Percentiles rank a stretch among this genome's conserved stretches.
Conservation (phyloP, 2,113 vertebrate genomes). For the Glaucidium brasilianum region DNA sequence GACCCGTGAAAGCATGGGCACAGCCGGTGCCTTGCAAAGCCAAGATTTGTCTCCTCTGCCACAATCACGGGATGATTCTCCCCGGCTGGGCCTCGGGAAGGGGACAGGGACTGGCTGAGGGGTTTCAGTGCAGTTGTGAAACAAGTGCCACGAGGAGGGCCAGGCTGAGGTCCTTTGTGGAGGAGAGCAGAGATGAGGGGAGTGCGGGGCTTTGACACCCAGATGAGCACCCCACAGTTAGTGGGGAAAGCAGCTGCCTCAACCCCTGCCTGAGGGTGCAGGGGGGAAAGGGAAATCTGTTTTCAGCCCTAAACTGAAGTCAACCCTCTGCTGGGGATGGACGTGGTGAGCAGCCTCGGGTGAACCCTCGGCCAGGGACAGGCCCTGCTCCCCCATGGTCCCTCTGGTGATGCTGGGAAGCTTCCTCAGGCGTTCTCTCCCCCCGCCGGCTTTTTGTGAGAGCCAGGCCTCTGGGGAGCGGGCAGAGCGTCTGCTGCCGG, state of each 20-base stretch:
- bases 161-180: not conserved
- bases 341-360: not conserved
- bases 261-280: not conserved
- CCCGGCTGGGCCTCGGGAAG: not conserved
- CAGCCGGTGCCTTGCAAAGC: not conserved
- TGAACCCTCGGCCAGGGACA: not conserved
- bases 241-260: not conserved
- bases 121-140: not conserved
- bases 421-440: not conserved
- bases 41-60: not conserved
- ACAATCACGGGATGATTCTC: not conserved
- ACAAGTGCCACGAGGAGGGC: not conserved
- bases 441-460: not conserved
- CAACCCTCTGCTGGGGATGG: not conserved
- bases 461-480: not conserved
- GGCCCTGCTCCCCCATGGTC: not conserved
- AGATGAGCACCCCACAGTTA: rapidly evolving
- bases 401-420: not conserved
- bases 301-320: not conserved
- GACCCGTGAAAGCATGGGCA: conserved; percentile 17
- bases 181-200: not conserved
- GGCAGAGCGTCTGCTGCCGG: not conserved
- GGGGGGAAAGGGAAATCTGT: not conserved
- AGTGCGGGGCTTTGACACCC: not conserved
- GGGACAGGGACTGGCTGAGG: not conserved